Percentiles rank a stretch among this genome's conserved stretches.
These are phyloP conservation scores for Drosophila paracracens DNA, from an alignment of 2,888 invertebrate genomes.

Conservation along the genomic window DNA sequence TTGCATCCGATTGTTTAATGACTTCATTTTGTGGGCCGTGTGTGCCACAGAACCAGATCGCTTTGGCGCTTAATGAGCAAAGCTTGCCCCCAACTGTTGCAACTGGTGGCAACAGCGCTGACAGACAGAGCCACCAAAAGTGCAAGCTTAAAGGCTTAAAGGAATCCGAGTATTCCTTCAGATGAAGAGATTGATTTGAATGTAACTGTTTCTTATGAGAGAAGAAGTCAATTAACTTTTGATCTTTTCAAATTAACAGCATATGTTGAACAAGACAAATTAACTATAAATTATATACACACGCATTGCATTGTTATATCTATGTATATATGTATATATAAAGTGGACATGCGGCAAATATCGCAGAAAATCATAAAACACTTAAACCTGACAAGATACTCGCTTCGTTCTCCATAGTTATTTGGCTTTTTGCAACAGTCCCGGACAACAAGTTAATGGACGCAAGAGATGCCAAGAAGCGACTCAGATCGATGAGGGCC, in stretches of 20 bases:
- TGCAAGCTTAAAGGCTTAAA: slow-evolving; percentile 14
- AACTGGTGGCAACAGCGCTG: neutral
- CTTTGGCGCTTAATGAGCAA: slow-evolving; percentile 62
- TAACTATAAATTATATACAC: neutral
- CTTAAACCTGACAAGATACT: slow-evolving; percentile 13
- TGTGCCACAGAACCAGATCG: slow-evolving; percentile 45
- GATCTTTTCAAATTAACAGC: slow-evolving; percentile 6
- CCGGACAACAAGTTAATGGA: slow-evolving; percentile 23
- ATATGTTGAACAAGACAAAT: slow-evolving; percentile 1
- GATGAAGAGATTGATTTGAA: slow-evolving; percentile 7
- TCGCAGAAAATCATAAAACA: slow-evolving; percentile 2
- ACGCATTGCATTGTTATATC: neutral
- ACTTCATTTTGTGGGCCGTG: slow-evolving; percentile 59
- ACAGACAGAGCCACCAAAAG: slow-evolving; percentile 14
- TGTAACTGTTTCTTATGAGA: neutral
- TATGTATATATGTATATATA: neutral
- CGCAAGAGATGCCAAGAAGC: slow-evolving; percentile 40
- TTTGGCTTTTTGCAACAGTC: slow-evolving; percentile 13
- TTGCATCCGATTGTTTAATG: slow-evolving; percentile 74
- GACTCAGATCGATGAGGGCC: slow-evolving; percentile 63
- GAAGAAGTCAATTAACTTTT: slow-evolving; percentile 15
- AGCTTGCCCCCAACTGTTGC: slow-evolving; percentile 58
- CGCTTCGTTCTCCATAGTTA: slow-evolving; percentile 28
- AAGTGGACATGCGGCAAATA: neutral
- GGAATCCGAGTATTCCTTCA: slow-evolving; percentile 16